These are phyloP conservation scores for Blastobasis lacticolella DNA, from an alignment of 2,888 invertebrate species.

Conservation along the genomic window DNA sequence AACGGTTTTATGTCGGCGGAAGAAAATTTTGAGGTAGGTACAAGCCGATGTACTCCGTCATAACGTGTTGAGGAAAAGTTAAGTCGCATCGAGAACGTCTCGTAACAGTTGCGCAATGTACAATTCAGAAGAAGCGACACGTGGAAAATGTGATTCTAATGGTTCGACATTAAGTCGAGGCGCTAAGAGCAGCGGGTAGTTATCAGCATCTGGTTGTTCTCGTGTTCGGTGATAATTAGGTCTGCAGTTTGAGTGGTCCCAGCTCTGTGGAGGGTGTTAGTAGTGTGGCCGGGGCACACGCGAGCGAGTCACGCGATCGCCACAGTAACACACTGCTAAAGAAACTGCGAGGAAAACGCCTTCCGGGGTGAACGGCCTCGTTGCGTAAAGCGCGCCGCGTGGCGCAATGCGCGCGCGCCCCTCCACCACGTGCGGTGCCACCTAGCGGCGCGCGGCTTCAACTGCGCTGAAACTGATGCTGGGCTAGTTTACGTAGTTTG, in stretches of 20 bases:
- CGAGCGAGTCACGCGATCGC: constrained; percentile 64
- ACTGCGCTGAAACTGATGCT: constrained; percentile 10
- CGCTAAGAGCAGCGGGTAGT: too few relatives aligned
- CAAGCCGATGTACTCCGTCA: too few relatives aligned
- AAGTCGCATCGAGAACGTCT: too few relatives aligned
- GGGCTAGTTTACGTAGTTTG: too few relatives aligned
- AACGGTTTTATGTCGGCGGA: constrained; percentile 6
- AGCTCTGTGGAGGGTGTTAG: constrained; percentile 38
- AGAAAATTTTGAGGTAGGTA: too few relatives aligned
- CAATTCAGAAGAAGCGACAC: constrained; percentile 7
- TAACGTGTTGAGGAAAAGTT: too few relatives aligned
- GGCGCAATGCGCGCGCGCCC: constrained; percentile 53
- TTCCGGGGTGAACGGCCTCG: constrained; percentile 72
- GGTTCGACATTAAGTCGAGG: too few relatives aligned
- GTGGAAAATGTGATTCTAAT: too few relatives aligned
- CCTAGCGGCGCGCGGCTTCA: constrained; percentile 30
- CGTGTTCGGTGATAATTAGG: constrained; percentile 31
- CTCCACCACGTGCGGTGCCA: constrained; percentile 33
- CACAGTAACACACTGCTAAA: constrained; percentile 67
- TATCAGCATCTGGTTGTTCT: too few relatives aligned
- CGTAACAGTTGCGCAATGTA: constrained; percentile 12
- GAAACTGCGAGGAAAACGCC: constrained; percentile 70
- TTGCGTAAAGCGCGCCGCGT: constrained; percentile 63
- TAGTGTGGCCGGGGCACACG: constrained; percentile 33
- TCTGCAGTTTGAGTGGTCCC: constrained; percentile 38